These are phyloP conservation scores for Napeogenes inachia DNA, from an alignment of 2,888 invertebrate genomes.

Conservation along the genomic window DNA sequence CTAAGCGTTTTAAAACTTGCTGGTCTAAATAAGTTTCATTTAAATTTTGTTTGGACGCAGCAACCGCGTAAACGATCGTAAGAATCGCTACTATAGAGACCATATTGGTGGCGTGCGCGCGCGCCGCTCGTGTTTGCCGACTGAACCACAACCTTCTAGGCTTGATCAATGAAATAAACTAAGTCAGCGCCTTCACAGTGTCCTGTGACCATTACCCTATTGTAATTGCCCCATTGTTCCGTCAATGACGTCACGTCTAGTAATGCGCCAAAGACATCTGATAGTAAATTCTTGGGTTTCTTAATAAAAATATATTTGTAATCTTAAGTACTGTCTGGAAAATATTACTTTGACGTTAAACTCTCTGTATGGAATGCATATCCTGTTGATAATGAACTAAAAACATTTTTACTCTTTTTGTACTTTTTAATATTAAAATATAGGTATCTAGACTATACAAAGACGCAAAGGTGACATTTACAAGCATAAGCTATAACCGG, in stretches of 20 bases:
- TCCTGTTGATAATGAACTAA: too few species aligned
- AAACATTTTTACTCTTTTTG: too few species aligned
- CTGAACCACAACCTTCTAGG: conserved; percentile 42
- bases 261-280: background rate
- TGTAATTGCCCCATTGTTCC: conserved; percentile 47
- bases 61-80: conserved; percentile 54
- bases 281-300: background rate
- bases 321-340: too few species aligned
- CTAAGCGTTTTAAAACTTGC: conserved; percentile 45
- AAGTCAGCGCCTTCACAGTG: conserved; percentile 27
- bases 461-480: too few species aligned
- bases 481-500: too few species aligned
- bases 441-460: too few species aligned
- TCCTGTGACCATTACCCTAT: conserved; percentile 44
- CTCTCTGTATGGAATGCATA: too few species aligned
- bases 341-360: too few species aligned
- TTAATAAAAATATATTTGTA: background rate
- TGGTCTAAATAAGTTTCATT: conserved; percentile 49
- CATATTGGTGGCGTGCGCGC: conserved; percentile 62
- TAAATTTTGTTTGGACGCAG: conserved; percentile 39
- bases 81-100: conserved; percentile 46
- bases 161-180: conserved; percentile 34
- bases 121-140: conserved; percentile 52
- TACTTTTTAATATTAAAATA: too few species aligned
- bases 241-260: conserved; percentile 13